These are phyloP conservation scores for Vanessa tameamea DNA, from an alignment of 1,140 invertebrate genomes.

Conservation along the genomic window DNA sequence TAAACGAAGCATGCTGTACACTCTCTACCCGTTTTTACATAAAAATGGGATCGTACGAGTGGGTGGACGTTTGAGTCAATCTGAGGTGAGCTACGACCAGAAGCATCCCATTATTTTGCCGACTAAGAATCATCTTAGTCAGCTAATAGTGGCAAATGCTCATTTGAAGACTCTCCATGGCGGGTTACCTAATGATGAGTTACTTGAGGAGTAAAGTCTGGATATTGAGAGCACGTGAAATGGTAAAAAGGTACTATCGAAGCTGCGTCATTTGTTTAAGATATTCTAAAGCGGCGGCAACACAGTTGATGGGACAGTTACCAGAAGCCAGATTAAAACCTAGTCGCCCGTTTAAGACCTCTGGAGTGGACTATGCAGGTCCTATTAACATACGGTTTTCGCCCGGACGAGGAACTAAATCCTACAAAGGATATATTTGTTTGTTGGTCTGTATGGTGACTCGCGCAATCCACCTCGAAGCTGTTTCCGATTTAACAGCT, in stretches of 20 bases:
- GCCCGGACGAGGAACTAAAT: no score
- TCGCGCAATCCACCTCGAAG: no score
- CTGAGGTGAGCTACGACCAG: conserved; percentile 19
- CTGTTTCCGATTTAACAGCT: no score
- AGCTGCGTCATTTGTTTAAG: conserved; percentile 14
- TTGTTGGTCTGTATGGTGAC: no score
- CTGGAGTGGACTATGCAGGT: neutral
- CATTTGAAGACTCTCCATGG: conserved; percentile 19
- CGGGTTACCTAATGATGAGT: conserved; percentile 12
- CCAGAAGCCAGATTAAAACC: no score
- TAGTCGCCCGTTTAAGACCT: conserved; percentile 9
- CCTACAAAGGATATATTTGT: no score
- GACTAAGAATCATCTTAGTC: conserved; percentile 17
- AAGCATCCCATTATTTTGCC: conserved; percentile 22
- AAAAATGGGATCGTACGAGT: conserved; percentile 34
- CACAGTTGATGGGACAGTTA: no score
- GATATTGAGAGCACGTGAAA: conserved; percentile 13
- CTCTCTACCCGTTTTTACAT: conserved; percentile 29
- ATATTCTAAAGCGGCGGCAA: no score
- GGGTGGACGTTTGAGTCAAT: conserved; percentile 22
- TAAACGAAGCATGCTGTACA: conserved; percentile 17
- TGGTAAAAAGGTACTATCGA: conserved; percentile 19
- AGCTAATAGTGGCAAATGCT: conserved; percentile 11
- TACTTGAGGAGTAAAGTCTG: conserved; percentile 12
- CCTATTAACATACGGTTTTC: neutral